Conservation (phyloP, 2,113 vertebrate genomes). For the Pithys albifrons region DNA sequence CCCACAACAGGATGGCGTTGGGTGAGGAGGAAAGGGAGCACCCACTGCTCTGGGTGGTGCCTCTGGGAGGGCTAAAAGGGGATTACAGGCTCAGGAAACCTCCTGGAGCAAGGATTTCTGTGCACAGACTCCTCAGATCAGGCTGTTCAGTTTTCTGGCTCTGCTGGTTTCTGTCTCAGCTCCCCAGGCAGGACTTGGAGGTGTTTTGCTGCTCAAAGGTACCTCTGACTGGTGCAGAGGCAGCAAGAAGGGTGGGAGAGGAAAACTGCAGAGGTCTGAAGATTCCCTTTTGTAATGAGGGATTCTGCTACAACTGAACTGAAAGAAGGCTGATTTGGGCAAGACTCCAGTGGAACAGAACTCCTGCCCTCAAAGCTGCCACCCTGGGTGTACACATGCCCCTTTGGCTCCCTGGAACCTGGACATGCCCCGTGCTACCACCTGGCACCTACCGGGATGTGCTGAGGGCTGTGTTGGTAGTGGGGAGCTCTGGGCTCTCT, state of each 20-base stretch:
- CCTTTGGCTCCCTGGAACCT: not conserved
- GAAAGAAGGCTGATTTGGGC: not conserved
- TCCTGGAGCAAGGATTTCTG: not conserved
- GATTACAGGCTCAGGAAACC: not conserved
- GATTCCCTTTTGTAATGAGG: not conserved
- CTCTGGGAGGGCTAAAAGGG: not conserved
- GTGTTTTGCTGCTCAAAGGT: not conserved
- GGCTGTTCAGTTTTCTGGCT: not conserved
- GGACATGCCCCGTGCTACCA: fast-evolving
- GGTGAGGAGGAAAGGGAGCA: not conserved
- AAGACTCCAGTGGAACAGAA: not conserved
- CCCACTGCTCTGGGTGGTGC: not conserved
- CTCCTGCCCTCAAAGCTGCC: not conserved
- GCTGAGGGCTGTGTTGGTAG: fast-evolving
- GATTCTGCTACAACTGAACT: not conserved
- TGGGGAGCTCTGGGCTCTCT: fast-evolving
- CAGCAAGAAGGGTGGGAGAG: not conserved
- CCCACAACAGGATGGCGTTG: fast-evolving
- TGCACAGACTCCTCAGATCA: fast-evolving
- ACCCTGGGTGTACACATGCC: fast-evolving
- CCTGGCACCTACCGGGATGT: fast-evolving
- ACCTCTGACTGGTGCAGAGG: not conserved
- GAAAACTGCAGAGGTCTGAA: not conserved
- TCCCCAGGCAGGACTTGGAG: not conserved
- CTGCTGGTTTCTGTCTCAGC: not conserved